A percentile compares a stretch with the other conserved stretches of the same genome.
Conservation (phyloP, 2,113 vertebrate genomes). For the Vireo altiloquus region DNA sequence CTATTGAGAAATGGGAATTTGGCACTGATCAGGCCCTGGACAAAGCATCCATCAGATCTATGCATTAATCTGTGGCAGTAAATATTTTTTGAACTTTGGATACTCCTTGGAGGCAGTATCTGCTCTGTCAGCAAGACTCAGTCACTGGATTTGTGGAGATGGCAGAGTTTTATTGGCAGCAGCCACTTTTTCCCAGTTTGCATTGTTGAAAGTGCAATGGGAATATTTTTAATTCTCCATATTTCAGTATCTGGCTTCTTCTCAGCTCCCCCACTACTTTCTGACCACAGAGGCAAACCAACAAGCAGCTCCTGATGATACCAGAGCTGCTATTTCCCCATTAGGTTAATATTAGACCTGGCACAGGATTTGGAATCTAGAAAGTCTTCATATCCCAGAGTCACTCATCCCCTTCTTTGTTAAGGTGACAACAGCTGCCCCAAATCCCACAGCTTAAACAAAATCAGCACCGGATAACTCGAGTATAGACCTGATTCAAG, state of each 20-base stretch:
- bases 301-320: background rate
- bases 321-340: background rate
- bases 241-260: constrained; percentile 11
- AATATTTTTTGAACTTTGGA: constrained; percentile 32
- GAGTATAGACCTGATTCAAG: background rate
- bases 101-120: background rate
- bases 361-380: background rate
- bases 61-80: constrained; percentile 34
- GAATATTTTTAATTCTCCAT: background rate
- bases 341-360: constrained; percentile 20
- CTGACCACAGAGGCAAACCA: background rate
- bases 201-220: background rate
- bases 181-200: background rate
- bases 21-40: background rate
- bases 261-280: background rate
- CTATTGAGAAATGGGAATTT: constrained; percentile 33
- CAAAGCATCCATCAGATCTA: background rate
- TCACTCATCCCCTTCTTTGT: background rate
- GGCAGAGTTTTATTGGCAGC: background rate
- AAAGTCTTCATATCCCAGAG: background rate
- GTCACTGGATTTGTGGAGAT: background rate
- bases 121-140: constrained; percentile 40
- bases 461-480: constrained; percentile 6
- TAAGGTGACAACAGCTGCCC: background rate
- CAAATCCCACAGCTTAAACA: constrained; percentile 16